Evolutionary conservation across 1,140 invertebrate genomes (phyloP), one percentile per base, ranked within the genome.

Genomic region (Drosophila paulistorum): DNA sequence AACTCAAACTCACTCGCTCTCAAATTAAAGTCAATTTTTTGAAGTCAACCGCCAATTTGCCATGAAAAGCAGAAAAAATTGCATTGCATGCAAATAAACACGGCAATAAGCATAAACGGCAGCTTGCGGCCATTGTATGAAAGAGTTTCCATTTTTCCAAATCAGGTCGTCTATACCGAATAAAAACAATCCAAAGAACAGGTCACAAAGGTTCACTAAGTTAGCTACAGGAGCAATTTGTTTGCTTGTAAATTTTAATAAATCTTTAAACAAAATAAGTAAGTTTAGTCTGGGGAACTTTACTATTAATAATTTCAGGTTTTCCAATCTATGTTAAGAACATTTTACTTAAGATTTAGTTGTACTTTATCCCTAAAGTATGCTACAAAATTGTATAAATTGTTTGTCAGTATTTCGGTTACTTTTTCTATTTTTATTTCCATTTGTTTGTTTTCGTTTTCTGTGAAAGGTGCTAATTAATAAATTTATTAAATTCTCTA

Each of bases 31-130:
- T 81, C 74, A 45, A 86, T 86, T 78, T 81, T 77, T 23, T 85
- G 74, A 85, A 85, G 71, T 84, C 81, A 86, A 86, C 81, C 81
- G 78, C 74, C 81, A 86, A 86, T 86, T 85, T 85, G 74, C 74
- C 75, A 33, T 33, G 35, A 59, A 42, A 14, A 37, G 57, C 33
- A 30, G 45, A 74, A 60, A 60, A 71, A 82, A 82, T 82, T 78
- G 65, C 77, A 77, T 81, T 74, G 81, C 81, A 85, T 85, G 81
- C 81, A 85, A 84, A 81, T 74, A 84, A 85, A 81, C 82, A 85
- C 65, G 77, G 77, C 81, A 69, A 59, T 64, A 68, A 74, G 65
- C 42, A 74, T 58, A 65, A 76, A 75, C 76, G 39, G 51, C 30
- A 70, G 30, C 57, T 39, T 13, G 6, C 5, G 41, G 42, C 42